Base-by-base conservation (phyloP, 2,888 invertebrate genomes). In the Volucella bombylans region DNA sequence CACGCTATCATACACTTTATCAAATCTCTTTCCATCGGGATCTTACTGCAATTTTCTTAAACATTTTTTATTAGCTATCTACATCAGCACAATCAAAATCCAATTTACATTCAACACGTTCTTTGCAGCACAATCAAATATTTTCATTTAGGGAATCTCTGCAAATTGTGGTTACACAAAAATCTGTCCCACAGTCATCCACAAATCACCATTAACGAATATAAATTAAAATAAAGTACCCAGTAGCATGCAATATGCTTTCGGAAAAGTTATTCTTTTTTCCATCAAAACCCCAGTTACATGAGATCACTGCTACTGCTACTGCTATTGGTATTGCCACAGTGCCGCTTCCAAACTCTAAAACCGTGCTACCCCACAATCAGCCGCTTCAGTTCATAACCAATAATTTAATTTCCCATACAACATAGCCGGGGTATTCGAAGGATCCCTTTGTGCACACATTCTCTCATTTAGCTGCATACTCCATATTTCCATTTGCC, bases 371-470 rank as follows among this genome's bases (percentile, higher is more conserved):
- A 74, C 74, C 83, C 74, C 71, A 76, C 76, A 83, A 80, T 83
- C 74, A 69, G 67, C 64, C 45, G 69, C 38, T 11, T 43, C 50
- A 62, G 68, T 72, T 85, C 85, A 85, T 85, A 86, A 86, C 86
- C 86, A 86, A 86, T 86, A 86, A 86, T 86, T 86, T 86, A 86
- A 86, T 86, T 86, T 86, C 82, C 31, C 86, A 82, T 86, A 73
- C 82, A 77, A 73, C 50, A 59, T 68, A 49, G 39, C 57, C 55
- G 18, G 38, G 54, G 67, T 65, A 62, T 49, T 52, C 67, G 31
- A 72, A 67, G 80, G 61, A 67, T 55, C 67, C 64, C 72, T 39
- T 41, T 55, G 55, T 59, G 38, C 54, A 50, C 52, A 59, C 23
- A 45, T 61, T 55, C 82, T 57, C 71, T 85, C 68, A 68, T 72